Evolutionary conservation across 2,113 vertebrate species (phyloP), one percentile per base, ranked within the genome.

Genomic region (Otocyon megalotis): DNA sequence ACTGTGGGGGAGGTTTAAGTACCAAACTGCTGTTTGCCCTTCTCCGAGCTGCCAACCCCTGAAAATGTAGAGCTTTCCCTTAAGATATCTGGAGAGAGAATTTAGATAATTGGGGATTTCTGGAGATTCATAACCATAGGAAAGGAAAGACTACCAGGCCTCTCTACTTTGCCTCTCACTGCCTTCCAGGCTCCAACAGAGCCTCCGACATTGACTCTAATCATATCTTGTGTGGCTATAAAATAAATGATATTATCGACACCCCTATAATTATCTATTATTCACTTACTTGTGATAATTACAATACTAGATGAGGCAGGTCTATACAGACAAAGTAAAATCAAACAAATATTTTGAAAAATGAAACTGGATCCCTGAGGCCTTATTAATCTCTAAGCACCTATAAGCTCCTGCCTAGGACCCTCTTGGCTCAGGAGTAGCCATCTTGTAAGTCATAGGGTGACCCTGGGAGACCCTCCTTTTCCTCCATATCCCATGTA

Each of bases 211-310:
- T 94, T 96, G 96, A 94, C 83, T 94, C 86, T 97, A 98, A 98
- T 97, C 97, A 94, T 96, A 96, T 96, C 94, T 95, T 97, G 58
- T 84, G 81, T 58, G 56, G 76, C 96, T 96, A 95, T 97, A 97
- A 97, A 97, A 88, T 97, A 85, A 93, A 93, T 53, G 24, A 97
- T 97, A 97, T 95, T 96, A 97, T 96, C 1, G 20, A 97, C 96
- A 97, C 94, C 96, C 93, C 90, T 97, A 50, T 97, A 97, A 98
- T 97, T 97, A 97, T 80, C 96, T 97, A 94, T 97, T 97, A 97
- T 93, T 81, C 32, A 14, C 94, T 96, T 90, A 95, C 96, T 97
- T 88, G 74, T 88, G 92, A 95, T 95, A 84, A 97, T 90, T 97
- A 90, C 87, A 97, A 90, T 92, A 74, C 85, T 94, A 96, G 63